Evolutionary conservation across 2,888 invertebrate genomes (phyloP).

Genomic region (Iselma pallidipennis): DNA sequence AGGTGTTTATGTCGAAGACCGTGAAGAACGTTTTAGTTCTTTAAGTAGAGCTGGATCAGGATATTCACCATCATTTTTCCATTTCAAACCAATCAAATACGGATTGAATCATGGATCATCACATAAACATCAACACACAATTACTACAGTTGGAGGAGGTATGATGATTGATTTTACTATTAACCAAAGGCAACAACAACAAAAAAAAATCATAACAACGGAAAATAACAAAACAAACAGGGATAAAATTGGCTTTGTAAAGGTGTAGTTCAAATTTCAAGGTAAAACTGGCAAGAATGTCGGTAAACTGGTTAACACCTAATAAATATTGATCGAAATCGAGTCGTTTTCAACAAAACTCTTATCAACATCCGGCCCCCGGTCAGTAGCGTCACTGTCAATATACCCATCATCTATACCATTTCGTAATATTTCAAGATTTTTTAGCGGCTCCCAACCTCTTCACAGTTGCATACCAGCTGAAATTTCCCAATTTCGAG

Average conservation of each 20-base stretch:
- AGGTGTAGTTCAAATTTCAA: slow-evolving; percentile 13
- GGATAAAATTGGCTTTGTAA: slow-evolving; percentile 6
- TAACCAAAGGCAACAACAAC: not conserved
- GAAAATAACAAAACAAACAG: slow-evolving; percentile 7
- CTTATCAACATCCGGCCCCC: not conserved
- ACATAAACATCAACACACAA: slow-evolving; percentile 47
- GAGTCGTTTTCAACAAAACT: slow-evolving; percentile 2
- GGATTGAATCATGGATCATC: slow-evolving; percentile 52
- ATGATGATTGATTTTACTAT: slow-evolving; percentile 20
- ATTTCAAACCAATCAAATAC: slow-evolving; percentile 87
- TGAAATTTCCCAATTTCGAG: no score
- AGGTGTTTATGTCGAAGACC: slow-evolving; percentile 78
- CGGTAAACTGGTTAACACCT: slow-evolving; percentile 17
- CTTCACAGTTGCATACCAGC: no score
- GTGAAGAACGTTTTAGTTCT: slow-evolving; percentile 82
- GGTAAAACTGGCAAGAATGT: slow-evolving; percentile 16
- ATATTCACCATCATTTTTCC: slow-evolving; percentile 90
- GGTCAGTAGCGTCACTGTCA: not conserved
- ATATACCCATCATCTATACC: no score
- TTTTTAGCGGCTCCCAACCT: no score
- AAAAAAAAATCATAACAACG: slow-evolving; percentile 6
- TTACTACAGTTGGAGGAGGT: slow-evolving; percentile 51
- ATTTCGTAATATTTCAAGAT: no score
- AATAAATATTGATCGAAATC: slow-evolving; percentile 14
- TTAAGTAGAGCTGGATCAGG: slow-evolving; percentile 77